Base-by-base conservation (phyloP, 2,113 vertebrate genomes). In the Osmerus eperlanus region DNA sequence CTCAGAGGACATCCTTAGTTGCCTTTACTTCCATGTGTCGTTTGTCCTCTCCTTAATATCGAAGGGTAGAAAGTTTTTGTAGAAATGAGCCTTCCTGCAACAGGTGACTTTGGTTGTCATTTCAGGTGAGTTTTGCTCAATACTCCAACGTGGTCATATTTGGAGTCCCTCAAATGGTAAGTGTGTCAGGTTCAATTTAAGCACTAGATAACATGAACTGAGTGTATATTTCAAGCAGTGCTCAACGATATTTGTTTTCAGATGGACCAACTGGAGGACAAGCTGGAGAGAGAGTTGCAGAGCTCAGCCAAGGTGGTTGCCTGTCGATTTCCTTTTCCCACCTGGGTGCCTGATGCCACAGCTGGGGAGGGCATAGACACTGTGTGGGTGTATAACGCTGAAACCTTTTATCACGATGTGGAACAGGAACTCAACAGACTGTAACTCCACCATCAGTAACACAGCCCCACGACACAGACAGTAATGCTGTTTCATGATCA, bases 101-200 rank as follows among this genome's bases (percentile, higher is more conserved):
- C 60, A 29, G 21, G 25, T 21, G 14, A 28, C 2, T 28, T 76
- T 1, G 7, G 25, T 75, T 77, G 8, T 85, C 86, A 83, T 67
- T 9, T 23, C 55, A 99, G 97, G 95, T 96, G 75, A 94, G 90
- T 82, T 98, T 99, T 88, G 89, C 94, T 0, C 85, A 83, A 65
- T 99, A 95, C 74, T 92, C 83, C 0, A 98, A 98, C 55, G 89
- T 99, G 12, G 92, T 99, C 15, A 90, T 99, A 81, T 99, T 99
- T 83, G 97, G 97, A 9, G 97, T 99, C 62, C 97, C 97, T 81
- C 95, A 97, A 83, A 99, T 98, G 97, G 97, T 98, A 89, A 96
- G 94, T 90, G 70, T 41, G 70, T 41, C 14, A 0, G 2, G 32
- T 1, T 58, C 60, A n/a, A 25, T 23, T 5, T 2, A 16, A 56